These are phyloP conservation scores for roundworm (Caenorhabditis elegans) DNA, from an alignment of 1,140 invertebrate species.

Conservation along the genomic window DNA sequence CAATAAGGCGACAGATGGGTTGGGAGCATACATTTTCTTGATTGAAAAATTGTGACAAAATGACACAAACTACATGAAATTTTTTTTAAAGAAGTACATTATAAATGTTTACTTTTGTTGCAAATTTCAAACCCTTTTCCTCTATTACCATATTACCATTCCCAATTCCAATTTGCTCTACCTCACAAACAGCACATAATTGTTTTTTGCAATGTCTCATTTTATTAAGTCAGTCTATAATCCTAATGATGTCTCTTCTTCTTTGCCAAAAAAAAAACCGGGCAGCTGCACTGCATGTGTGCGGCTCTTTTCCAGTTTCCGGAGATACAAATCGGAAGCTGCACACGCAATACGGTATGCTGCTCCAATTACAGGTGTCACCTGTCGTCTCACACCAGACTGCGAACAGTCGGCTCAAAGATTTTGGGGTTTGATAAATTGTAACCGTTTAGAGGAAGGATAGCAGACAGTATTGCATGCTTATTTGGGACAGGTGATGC, in stretches of 20 bases:
- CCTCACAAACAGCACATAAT: no score
- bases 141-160: no score
- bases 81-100: no score
- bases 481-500: no score
- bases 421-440: neutral
- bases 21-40: no score
- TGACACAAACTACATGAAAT: no score
- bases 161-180: no score
- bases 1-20: no score
- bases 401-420: neutral
- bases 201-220: no score
- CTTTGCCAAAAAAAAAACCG: neutral
- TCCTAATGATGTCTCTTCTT: neutral
- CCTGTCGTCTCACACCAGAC: neutral
- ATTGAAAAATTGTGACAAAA: no score
- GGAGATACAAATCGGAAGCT: constrained; percentile 2
- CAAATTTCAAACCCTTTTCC: no score
- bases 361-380: neutral
- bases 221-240: neutral
- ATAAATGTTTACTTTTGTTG: no score
- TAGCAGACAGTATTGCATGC: neutral
- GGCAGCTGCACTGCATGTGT: neutral
- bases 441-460: neutral
- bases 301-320: neutral
- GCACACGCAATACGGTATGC: neutral